Conservation (phyloP, 2,888 invertebrate species). For the Torymus texanus region DNA sequence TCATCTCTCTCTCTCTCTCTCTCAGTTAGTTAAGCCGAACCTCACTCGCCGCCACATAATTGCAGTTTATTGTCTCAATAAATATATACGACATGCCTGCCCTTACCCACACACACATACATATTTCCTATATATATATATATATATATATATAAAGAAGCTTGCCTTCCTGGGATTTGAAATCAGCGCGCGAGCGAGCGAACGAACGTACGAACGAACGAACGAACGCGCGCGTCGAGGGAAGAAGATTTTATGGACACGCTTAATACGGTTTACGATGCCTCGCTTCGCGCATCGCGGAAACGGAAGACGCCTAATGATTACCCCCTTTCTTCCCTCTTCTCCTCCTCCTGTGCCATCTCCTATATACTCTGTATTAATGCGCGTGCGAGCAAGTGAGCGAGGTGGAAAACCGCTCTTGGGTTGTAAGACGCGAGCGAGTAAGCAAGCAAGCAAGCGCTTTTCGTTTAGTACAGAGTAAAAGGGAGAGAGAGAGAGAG, state of each 20-base stretch:
- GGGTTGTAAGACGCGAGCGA: too few relatives aligned
- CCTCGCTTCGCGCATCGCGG: slow-evolving; percentile 60
- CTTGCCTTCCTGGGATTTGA: slow-evolving; percentile 68
- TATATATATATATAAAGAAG: not conserved
- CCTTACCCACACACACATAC: not conserved
- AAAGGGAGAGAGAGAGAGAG: too few relatives aligned
- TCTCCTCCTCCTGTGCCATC: not conserved
- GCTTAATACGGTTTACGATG: slow-evolving; percentile 67
- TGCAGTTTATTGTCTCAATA: slow-evolving; percentile 73
- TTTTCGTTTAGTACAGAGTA: too few relatives aligned
- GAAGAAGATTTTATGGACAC: slow-evolving; percentile 62
- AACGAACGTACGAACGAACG: slow-evolving; percentile 30
- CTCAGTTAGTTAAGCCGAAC: slow-evolving; percentile 69
- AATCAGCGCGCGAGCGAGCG: slow-evolving; percentile 63
- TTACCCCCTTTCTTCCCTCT: slow-evolving; percentile 32
- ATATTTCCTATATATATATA: too few relatives aligned
- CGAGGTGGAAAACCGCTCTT: too few relatives aligned
- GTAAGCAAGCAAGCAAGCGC: too few relatives aligned
- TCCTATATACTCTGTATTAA: not conserved
- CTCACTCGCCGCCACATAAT: slow-evolving; percentile 68
- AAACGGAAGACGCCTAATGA: slow-evolving; percentile 66
- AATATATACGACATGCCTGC: slow-evolving; percentile 68
- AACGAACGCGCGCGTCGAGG: slow-evolving; percentile 21
- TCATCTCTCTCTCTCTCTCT: too few relatives aligned
- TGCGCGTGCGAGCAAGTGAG: not conserved